Evolutionary conservation across 2,888 invertebrate genomes (phyloP), one percentile per base, ranked within the genome.

Genomic region (Didymodactylos carnosus): DNA sequence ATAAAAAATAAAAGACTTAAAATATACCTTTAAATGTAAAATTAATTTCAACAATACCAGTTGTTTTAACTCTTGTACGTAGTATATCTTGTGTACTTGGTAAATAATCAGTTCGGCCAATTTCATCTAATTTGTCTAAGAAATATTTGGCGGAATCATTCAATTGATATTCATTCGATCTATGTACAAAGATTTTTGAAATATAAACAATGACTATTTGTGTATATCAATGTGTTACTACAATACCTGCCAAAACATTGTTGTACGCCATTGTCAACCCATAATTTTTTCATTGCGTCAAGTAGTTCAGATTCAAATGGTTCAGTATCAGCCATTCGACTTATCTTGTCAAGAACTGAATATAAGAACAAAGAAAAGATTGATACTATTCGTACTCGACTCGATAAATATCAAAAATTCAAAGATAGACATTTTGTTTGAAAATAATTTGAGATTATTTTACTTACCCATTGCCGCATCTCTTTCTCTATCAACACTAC

Each of bases 241-340:
- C 5, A 70, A 40, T 35, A 13, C 76, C 91, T 84, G n/a, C 84
- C 79, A 82, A 90, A 90, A 83, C 90, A 90, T 75, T 87, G 85
- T 82, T 90, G 89, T 16, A 92, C 90, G 11, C 92, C 92, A 6
- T 87, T 86, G 83, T 93, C 92, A 77, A 87, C 86, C 93, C 92
- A 93, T 71, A 93, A 85, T 80, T 89, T 87, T 84, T 91, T 91
- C 91, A 92, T 92, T 80, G 97, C 95, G 76, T 90, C 91, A 81
- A 97, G 87, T 80, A 98, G 87, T 85, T 99, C 98, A 87, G 97
- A 97, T 82, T 95, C 94, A 87, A 98, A 98, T 77, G 98, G 97
- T 86, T 99, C 98, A 79, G 98, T 99, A 86, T 98, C 98, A 85
- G 98, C 98, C 97, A 98, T 98, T 82, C 97, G 89, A 82, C 95